These are phyloP conservation scores for Microcebus murinus DNA, from an alignment of 2,113 vertebrate species.

Conservation along the genomic window DNA sequence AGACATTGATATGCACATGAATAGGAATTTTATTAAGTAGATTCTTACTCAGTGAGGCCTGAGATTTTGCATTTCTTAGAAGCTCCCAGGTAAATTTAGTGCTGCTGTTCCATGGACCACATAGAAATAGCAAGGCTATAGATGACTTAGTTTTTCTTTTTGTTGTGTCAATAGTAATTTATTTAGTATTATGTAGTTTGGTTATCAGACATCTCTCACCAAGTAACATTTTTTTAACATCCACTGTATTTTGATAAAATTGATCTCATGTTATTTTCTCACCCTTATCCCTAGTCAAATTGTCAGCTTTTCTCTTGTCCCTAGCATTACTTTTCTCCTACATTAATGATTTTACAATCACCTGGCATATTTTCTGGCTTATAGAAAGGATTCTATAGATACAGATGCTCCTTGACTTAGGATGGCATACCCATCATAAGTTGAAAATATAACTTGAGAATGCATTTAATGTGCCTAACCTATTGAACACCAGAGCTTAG, in stretches of 20 bases:
- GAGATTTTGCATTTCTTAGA: not conserved
- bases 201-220: not conserved
- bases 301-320: not conserved
- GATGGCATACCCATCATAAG: not conserved
- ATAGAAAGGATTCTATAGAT: slow-evolving; percentile 1
- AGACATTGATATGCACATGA: not conserved
- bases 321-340: not conserved
- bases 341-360: not conserved
- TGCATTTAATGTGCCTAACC: not conserved
- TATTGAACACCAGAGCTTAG: not conserved
- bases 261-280: not conserved
- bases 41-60: not conserved
- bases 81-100: not conserved
- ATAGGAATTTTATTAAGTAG: not conserved
- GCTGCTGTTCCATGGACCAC: not conserved
- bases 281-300: not conserved
- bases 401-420: not conserved
- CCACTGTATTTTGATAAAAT: not conserved
- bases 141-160: not conserved
- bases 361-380: not conserved
- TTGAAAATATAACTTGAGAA: not conserved
- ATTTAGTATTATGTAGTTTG: slow-evolving; percentile 1
- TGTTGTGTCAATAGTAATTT: not conserved
- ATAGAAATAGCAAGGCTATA: not conserved
- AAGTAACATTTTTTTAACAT: not conserved